These are phyloP conservation scores for Ophioninae sp. DNA, from an alignment of 2,888 invertebrate genomes.

Conservation along the genomic window DNA sequence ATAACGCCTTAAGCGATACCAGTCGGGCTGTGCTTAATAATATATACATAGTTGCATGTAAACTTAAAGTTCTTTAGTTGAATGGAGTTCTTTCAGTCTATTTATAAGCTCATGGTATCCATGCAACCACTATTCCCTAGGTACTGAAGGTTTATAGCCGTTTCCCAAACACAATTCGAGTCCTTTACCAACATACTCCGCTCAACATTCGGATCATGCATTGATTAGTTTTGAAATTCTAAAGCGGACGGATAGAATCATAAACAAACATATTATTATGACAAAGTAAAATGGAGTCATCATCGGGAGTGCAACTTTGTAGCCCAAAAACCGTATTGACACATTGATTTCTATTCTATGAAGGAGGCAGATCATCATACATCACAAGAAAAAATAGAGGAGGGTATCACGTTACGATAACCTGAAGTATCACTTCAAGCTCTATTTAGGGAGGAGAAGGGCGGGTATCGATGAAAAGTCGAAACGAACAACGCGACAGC, in stretches of 20 bases:
- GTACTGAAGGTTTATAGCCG: not conserved
- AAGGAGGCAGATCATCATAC: too few species aligned
- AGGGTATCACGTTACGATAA: conserved; percentile 57
- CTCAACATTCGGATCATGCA: not conserved
- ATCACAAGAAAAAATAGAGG: conserved; percentile 1
- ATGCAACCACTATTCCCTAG: conserved; percentile 30
- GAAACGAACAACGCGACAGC: too few species aligned
- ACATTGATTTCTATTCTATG: not conserved
- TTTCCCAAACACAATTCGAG: not conserved
- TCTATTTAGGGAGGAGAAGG: conserved; percentile 2
- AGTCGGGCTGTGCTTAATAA: not conserved
- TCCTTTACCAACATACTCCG: not conserved
- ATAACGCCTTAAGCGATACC: conserved; percentile 36
- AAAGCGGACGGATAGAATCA: too few species aligned
- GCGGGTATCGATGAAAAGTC: not conserved
- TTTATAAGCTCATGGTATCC: conserved; percentile 15
- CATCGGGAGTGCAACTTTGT: too few species aligned
- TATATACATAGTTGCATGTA: not conserved
- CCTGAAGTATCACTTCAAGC: conserved; percentile 30
- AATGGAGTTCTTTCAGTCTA: conserved; percentile 38
- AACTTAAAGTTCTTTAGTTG: conserved; percentile 27
- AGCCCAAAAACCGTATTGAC: too few species aligned
- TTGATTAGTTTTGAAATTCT: too few species aligned
- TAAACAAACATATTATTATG: too few species aligned
- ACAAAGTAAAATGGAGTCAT: too few species aligned